These are phyloP conservation scores for Perizoma flavofasciatum DNA, from an alignment of 2,888 invertebrate genomes.

Conservation along the genomic window DNA sequence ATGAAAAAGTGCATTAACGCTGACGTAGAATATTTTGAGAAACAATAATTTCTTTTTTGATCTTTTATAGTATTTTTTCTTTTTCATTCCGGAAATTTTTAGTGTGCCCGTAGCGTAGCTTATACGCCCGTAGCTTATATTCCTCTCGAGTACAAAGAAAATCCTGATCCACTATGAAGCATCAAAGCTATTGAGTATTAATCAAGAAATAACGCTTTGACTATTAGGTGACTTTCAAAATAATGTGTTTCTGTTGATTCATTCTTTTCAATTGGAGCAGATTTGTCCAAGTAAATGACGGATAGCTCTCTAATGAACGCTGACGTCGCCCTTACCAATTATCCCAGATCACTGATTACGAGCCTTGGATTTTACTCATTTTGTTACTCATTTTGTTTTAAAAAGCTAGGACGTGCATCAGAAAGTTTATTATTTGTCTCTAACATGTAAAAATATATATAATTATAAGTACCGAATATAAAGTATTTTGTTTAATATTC, in stretches of 20 bases:
- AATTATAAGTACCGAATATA: no score
- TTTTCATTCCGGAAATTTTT: no score
- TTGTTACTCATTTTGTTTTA: neutral
- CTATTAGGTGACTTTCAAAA: conserved; percentile 5
- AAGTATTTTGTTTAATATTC: no score
- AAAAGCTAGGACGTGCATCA: neutral
- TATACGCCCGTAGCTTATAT: no score
- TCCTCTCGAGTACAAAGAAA: neutral
- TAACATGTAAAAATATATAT: neutral
- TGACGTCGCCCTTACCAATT: conserved; percentile 20
- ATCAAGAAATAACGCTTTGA: conserved; percentile 1
- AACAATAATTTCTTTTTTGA: no score
- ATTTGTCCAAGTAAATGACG: conserved; percentile 19
- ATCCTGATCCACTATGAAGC: neutral
- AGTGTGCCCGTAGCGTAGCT: no score
- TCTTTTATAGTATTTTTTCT: no score
- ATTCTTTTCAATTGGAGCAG: conserved; percentile 7
- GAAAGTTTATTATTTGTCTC: no score
- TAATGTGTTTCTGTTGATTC: conserved; percentile 10
- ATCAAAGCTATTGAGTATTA: neutral
- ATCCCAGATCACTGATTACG: conserved; percentile 20
- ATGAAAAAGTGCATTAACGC: no score
- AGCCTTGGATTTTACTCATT: conserved; percentile 1
- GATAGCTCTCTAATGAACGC: conserved; percentile 22
- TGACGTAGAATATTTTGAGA: no score